Base-by-base conservation (phyloP, 2,888 invertebrate genomes). In the Trissoscelio sp. region DNA sequence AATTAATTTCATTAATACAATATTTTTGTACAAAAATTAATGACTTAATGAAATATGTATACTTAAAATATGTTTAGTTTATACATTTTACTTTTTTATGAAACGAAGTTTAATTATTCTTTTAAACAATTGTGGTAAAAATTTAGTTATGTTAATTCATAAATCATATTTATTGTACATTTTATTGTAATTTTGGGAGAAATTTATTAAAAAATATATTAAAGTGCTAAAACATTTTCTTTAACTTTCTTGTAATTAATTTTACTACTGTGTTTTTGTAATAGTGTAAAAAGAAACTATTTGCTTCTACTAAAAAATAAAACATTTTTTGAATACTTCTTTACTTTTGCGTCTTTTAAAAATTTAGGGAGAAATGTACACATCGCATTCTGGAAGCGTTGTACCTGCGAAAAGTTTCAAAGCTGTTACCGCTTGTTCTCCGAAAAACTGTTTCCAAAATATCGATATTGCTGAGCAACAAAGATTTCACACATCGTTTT, bases 381-480 rank as follows among this genome's bases (percentile, higher is more conserved):
- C 20, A 12, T 74, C 74, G 9, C 37, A 42, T 31, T 64, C 74
- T 11, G 48, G 39, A 31, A 75, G 48, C 20, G 5, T 22, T 9
- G 16, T 77, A 42, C 37, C 67, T 12, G 62, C 60, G 1, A 77
- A 70, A 31, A 28, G 31, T 7, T 77, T 77, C 42, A 39, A 22
- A 44, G 11, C 28, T 9, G 53, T 77, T 28, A 53, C 51, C 20
- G 42, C 44, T 44, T 67, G 77, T 34, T 67, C 67, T 37, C n/a
- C 51, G 11, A 77, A 69, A 60, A 34, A 62, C 1, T 62, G 78
- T 46, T 70, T 70, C 31, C 16, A 70, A 39, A 53, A 60, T 28
- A 62, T 78, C 22, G 9, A 31, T 9, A 12, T 44, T 42, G 42
- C 46, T 12, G 44, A 69, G 11, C 79, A 74, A 53, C 5, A 60